Conservation (phyloP, 2,113 vertebrate species). For the Pogonocichla stellata region DNA sequence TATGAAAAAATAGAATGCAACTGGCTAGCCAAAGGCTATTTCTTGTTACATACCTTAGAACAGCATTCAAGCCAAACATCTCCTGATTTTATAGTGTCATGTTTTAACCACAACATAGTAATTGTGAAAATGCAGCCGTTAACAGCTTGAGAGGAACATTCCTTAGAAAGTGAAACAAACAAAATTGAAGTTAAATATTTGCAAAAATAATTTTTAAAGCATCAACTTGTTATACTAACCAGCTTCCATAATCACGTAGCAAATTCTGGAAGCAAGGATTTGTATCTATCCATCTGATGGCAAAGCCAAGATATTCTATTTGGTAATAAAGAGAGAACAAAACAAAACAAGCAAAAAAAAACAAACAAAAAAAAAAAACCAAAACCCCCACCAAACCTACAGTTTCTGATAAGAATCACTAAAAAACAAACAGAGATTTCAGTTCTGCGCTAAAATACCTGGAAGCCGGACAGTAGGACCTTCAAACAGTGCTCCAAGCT, state of each 20-base stretch:
- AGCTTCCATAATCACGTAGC: background rate
- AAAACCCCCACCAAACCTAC: fast-evolving
- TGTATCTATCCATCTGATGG: background rate
- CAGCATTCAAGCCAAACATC: background rate
- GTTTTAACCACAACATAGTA: fast-evolving
- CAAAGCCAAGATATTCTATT: background rate
- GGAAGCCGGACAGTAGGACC: background rate
- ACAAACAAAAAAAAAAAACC: background rate
- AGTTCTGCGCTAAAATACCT: background rate
- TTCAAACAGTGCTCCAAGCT: background rate
- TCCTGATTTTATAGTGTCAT: background rate
- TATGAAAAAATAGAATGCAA: background rate
- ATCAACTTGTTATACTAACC: background rate
- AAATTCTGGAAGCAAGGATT: background rate
- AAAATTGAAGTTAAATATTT: background rate
- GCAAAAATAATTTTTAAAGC: background rate
- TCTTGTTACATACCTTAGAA: background rate
- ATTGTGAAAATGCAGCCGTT: background rate
- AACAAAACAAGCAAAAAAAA: background rate
- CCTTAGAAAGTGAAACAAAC: background rate
- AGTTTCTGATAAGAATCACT: background rate
- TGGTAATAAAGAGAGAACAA: background rate
- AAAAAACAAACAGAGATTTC: background rate
- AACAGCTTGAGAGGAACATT: background rate
- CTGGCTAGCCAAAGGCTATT: background rate